These are phyloP conservation scores for Dioctria rufipes DNA, from an alignment of 2,888 invertebrate species.

Conservation along the genomic window DNA sequence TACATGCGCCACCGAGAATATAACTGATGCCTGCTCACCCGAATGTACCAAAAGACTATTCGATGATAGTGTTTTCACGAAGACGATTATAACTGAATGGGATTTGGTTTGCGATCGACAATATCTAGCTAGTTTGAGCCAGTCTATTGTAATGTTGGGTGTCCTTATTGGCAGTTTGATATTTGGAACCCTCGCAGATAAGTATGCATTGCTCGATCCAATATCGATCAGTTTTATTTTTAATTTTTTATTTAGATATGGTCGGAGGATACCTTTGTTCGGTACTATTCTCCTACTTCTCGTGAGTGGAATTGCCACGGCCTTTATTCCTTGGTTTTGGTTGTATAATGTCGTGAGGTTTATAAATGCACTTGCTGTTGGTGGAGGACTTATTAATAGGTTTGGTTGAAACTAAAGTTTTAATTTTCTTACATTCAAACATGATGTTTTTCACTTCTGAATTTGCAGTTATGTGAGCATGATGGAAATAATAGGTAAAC, in stretches of 20 bases:
- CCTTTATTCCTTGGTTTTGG: slow-evolving; percentile 78
- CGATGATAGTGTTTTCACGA: slow-evolving; percentile 76
- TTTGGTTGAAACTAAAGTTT: slow-evolving; percentile 3
- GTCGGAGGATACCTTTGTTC: slow-evolving; percentile 80
- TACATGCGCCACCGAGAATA: slow-evolving; percentile 69
- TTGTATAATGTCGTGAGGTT: slow-evolving; percentile 78
- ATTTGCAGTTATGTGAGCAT: slow-evolving; percentile 75
- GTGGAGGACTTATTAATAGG: slow-evolving; percentile 83
- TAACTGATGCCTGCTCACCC: slow-evolving; percentile 68
- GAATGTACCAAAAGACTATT: slow-evolving; percentile 76
- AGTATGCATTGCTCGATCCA: slow-evolving; percentile 71
- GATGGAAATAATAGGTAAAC: slow-evolving; percentile 76
- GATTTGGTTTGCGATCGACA: slow-evolving; percentile 79
- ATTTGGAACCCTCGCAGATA: slow-evolving; percentile 82
- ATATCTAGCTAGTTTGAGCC: slow-evolving; percentile 80
- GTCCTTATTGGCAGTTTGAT: slow-evolving; percentile 81
- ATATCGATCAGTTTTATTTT: slow-evolving; percentile 3
- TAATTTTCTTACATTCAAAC: slow-evolving; percentile 56
- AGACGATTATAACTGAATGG: slow-evolving; percentile 83
- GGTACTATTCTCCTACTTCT: slow-evolving; percentile 80
- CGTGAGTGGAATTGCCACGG: slow-evolving; percentile 78
- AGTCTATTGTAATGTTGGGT: slow-evolving; percentile 83
- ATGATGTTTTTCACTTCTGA: slow-evolving; percentile 4
- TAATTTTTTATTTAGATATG: slow-evolving; percentile 74
- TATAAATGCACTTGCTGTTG: slow-evolving; percentile 80